Evolutionary conservation across 1,140 invertebrate species (phyloP).

Genomic region (Ooceraea biroi): DNA sequence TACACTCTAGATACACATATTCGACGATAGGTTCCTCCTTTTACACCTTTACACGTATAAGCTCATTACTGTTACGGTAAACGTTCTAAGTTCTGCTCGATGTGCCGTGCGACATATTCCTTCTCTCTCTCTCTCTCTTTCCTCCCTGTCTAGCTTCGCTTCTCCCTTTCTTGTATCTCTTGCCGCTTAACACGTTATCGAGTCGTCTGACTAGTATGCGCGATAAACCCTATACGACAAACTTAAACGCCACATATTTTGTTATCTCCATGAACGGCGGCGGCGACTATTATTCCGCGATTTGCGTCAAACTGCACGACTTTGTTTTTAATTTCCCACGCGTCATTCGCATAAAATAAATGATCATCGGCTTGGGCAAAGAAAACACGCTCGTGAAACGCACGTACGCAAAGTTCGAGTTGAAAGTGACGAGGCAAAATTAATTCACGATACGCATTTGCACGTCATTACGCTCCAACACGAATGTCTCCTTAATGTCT

Average conservation of each 20-base stretch:
- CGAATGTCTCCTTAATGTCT: no score
- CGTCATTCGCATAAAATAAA: conserved; percentile 37
- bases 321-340: conserved; percentile 63
- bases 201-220: conserved; percentile 81
- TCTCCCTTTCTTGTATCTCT: conserved; percentile 77
- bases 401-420: conserved; percentile 18
- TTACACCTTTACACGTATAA: conserved; percentile 84
- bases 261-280: conserved; percentile 25
- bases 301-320: conserved; percentile 36
- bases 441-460: background rate
- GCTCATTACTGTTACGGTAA: conserved; percentile 85
- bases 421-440: background rate
- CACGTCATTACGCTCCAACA: background rate
- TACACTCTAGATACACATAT: conserved; percentile 84
- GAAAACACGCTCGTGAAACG: background rate
- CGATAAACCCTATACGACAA: conserved; percentile 75
- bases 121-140: conserved; percentile 74
- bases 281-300: conserved; percentile 37
- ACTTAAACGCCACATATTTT: conserved; percentile 63
- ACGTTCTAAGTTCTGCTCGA: conserved; percentile 76
- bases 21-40: conserved; percentile 74
- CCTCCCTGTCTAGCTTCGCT: no score
- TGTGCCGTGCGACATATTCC: conserved; percentile 73
- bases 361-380: conserved; percentile 54
- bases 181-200: conserved; percentile 70